Conservation (phyloP, 2,113 vertebrate species). For the Platysteira castanea region DNA sequence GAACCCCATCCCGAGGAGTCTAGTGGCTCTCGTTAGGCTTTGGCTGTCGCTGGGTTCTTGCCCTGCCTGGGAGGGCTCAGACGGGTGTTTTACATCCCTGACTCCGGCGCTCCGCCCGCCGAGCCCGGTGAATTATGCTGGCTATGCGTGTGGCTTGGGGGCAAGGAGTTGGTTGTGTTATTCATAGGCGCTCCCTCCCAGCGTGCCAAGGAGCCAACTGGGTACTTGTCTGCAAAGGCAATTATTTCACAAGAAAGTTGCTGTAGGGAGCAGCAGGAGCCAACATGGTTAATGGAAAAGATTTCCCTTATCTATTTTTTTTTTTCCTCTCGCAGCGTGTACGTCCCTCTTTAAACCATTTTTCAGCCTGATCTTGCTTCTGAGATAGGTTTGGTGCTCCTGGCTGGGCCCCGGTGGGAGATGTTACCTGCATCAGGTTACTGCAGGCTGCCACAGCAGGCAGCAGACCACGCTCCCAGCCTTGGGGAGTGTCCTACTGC, state of each 20-base stretch:
- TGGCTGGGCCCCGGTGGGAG: neutral
- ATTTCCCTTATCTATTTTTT: neutral
- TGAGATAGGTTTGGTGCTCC: neutral
- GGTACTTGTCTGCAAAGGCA: conserved; percentile 57
- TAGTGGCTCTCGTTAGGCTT: neutral
- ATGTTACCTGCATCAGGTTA: neutral
- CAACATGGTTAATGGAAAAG: neutral
- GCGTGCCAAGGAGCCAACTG: conserved; percentile 47
- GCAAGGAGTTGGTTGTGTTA: conserved; percentile 53
- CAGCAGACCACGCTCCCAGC: neutral
- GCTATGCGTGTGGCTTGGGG: conserved; percentile 57
- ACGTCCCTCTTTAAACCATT: neutral
- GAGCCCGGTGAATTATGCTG: conserved; percentile 40
- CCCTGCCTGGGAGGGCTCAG: conserved; percentile 39
- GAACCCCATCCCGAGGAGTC: neutral
- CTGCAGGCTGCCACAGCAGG: neutral
- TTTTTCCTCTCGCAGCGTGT: neutral
- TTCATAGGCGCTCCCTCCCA: conserved; percentile 45
- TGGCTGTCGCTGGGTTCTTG: neutral
- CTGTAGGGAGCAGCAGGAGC: conserved; percentile 52
- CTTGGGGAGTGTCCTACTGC: neutral
- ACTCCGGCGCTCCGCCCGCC: conserved; percentile 16
- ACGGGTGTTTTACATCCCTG: conserved; percentile 43
- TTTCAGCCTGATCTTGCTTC: neutral
- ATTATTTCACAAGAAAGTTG: conserved; percentile 57